phyloP scores from a whole-genome alignment of 2,113 vertebrate genomes.

The Callopanchax toddi region DNA sequence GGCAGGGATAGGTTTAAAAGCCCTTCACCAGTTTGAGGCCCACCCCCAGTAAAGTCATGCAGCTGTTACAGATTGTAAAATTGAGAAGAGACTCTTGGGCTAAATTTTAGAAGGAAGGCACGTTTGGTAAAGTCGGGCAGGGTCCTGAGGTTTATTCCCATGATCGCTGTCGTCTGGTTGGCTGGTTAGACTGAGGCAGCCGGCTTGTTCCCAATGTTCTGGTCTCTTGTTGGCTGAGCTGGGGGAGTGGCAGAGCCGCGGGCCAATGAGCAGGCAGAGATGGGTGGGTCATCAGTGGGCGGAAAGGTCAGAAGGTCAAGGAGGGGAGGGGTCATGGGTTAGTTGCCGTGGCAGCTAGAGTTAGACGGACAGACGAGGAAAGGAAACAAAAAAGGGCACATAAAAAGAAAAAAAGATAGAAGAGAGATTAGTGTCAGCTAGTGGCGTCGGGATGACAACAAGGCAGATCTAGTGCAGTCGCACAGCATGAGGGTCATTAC shows the following conservation, averaged over 20 bases:
- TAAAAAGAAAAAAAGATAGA: conserved; percentile 92
- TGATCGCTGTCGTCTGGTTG: conserved; percentile 67
- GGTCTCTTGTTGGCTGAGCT: conserved; percentile 74
- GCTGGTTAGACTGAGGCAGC: conserved; percentile 71
- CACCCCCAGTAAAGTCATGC: conserved; percentile 24
- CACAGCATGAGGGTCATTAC: conserved; percentile 69
- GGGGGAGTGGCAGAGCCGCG: conserved; percentile 81
- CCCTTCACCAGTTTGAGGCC: conserved; percentile 36
- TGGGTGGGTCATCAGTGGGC: conserved; percentile 99
- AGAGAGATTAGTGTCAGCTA: conserved; percentile 99
- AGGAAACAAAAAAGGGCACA: conserved; percentile 80
- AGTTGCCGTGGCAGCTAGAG: conserved; percentile 99
- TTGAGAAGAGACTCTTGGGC: conserved; percentile 14
- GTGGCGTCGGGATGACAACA: conserved; percentile 99
- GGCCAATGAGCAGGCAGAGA: conserved; percentile 98
- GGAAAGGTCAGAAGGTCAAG: conserved; percentile 99
- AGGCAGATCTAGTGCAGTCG: conserved; percentile 93
- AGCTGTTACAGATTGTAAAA: conserved; percentile 28
- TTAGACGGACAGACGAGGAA: conserved; percentile 88
- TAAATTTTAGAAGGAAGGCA: conserved; percentile 61
- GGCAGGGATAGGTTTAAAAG: conserved; percentile 44
- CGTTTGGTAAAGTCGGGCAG: conserved; percentile 58
- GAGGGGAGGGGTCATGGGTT: conserved; percentile 93
- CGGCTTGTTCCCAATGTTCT: conserved; percentile 66
- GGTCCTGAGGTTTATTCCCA: conserved; percentile 67